Evolutionary conservation across 2,113 vertebrate species (phyloP).

Genomic region (Theristicus caerulescens): DNA sequence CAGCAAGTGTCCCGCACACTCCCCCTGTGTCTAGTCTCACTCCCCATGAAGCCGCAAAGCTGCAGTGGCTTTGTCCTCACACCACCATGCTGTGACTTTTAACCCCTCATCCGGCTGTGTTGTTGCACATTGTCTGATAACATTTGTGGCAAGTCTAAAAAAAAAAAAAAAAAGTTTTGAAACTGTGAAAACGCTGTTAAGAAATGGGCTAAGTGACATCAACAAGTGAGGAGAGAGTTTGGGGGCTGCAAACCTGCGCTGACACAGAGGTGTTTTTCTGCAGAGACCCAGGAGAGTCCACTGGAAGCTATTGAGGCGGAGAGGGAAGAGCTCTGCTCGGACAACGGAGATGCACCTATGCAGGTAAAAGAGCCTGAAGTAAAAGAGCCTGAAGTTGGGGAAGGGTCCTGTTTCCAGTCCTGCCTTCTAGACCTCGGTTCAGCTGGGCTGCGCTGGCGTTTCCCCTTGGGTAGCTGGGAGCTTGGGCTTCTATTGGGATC

Average conservation of each 20-base stretch:
- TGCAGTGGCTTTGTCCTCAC: constrained; percentile 39
- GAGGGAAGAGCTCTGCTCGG: constrained; percentile 46
- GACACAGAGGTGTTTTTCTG: constrained; percentile 14
- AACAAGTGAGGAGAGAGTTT: background rate
- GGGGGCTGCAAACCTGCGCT: background rate
- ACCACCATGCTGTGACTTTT: constrained; percentile 37
- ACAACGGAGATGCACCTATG: constrained; percentile 9
- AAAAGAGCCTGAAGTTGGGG: constrained; percentile 8
- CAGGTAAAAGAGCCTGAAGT: constrained; percentile 55
- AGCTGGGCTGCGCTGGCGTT: background rate
- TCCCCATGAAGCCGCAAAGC: constrained; percentile 37
- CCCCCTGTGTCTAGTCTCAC: constrained; percentile 39
- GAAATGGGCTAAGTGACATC: background rate
- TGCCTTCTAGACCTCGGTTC: background rate
- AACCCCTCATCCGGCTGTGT: constrained; percentile 38
- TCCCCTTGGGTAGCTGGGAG: background rate
- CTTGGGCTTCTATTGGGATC: background rate
- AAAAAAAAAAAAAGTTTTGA: constrained; percentile 34
- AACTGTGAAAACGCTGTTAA: constrained; percentile 48
- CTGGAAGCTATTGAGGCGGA: constrained; percentile 55
- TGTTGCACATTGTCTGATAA: constrained; percentile 50
- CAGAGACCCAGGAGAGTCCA: constrained; percentile 85
- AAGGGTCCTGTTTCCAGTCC: background rate
- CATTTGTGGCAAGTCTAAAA: constrained; percentile 38
- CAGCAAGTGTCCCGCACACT: background rate